Evolutionary conservation across 2,888 invertebrate species (phyloP), one percentile per base, ranked within the genome.

Genomic region (Synergus itoensis): DNA sequence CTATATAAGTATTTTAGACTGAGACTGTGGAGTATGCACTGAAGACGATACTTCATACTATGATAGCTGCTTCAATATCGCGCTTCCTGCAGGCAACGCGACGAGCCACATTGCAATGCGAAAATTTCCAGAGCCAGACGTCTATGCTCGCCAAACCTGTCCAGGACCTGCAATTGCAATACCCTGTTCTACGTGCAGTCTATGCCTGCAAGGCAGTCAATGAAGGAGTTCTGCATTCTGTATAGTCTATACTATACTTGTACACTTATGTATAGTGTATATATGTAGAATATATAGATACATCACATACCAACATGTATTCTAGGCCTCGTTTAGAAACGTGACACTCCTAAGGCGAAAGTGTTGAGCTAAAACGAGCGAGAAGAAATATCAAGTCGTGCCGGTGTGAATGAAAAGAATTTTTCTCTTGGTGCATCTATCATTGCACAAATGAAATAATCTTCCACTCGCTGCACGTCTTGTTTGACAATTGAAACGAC

Each of bases 161-260:
- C 41, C 69, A 73, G 69, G 69, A 73, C 48, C 48, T 73, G 69
- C 69, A 73, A 73, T 73, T 45, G 18, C 65, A 65, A 65, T 65
- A 41, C 43, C 43, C 65, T 69, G 16, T n/a, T 53, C 45, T 73
- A 73, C 73, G 73, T 73, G 73, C 73, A 53, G 73, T 73, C 48
- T 73, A n/a, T 36, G 48, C 73, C 53, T 73, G 16, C 8, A 48
- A 45, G 64, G 69, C 69, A 69, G 48, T 69, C 69, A 69, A 69
- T 69, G 69, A 45, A 69, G 69, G 69, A 69, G 21, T 43, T 69
- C 69, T 60, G 18, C 11, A 53, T 7, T n/a, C 48, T 16, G 7
- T 53, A 53, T 53, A 53, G 48, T 16, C 2, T 53, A n/a, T 5
- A 53, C 36, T n/a, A 16, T 48, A 4, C 2, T 7, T 53, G 7